Base-by-base conservation (phyloP, 2,113 vertebrate species). In the Bolborhynchus lineola region DNA sequence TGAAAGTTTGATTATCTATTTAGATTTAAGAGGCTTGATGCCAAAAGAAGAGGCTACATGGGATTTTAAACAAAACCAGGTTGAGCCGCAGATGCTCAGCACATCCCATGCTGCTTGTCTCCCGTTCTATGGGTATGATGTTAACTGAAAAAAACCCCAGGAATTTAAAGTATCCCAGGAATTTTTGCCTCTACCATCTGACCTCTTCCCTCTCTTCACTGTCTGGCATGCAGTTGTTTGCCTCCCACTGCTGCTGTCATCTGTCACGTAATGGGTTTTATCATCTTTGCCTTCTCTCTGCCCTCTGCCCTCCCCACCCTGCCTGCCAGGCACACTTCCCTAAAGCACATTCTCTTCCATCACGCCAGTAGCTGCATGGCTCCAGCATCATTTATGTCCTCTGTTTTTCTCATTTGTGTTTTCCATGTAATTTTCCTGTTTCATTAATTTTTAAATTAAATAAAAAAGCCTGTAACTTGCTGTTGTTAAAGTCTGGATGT, bases 71-170 rank as follows among this genome's bases (percentile, higher is more conserved):
- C 33, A 47, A 75, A 57, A n/a, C 7, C 29, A 31, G 10, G 9
- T 37, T 13, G 29, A 55, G 29, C 10, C 39, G 17, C 15, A 46
- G n/a, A 17, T 82, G 16, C 41, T 70, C 0, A 0, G 14, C 42
- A 24, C 1, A 0, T 59, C 21, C 33, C 13, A 10, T 0, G 0
- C 29, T 0, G 0, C 33, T 77, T 69, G 9, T n/a, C 42, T 72
- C 80, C 49, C 18, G 13, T 33, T 72, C 26, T 59, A 33, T 25
- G 24, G 17, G 77, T 50, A 9, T 46, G 21, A 33, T 52, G 13
- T 33, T 69, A 71, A 31, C 10, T 49, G 57, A 70, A 67, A 77
- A 33, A 60, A 41, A 17, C 0, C 20, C 10, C 1, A 8, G 16
- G 23, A 74, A 79, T 79, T 60, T 71, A 26, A 85, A 49, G 16